Percentiles rank a stretch among this genome's conserved stretches.
These are phyloP conservation scores for Mormyrus proboscirostris DNA, from an alignment of 2,797 vertebrate species.

Conservation along the genomic window DNA sequence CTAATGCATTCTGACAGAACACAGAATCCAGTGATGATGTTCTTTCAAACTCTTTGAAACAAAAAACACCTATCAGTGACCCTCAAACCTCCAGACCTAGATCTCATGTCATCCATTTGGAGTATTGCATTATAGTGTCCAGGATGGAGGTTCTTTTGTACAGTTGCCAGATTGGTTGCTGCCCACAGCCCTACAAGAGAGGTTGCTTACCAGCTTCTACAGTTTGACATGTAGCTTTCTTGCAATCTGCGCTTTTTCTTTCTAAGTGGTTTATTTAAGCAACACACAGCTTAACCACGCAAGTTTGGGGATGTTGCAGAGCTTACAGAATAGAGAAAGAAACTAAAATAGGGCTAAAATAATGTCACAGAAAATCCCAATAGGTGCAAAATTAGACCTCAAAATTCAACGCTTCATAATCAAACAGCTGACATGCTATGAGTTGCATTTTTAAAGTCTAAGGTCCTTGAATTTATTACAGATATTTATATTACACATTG, in stretches of 20 bases:
- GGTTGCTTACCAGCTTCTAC: background rate
- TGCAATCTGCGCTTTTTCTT: background rate
- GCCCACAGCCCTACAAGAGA: background rate
- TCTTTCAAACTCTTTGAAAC: background rate
- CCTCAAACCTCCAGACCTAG: background rate
- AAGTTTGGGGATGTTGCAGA: background rate
- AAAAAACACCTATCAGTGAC: background rate
- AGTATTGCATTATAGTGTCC: background rate
- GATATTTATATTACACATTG: background rate
- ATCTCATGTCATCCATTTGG: background rate
- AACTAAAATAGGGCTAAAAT: background rate
- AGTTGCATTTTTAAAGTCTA: background rate
- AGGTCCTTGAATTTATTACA: background rate
- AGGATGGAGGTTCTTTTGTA: background rate
- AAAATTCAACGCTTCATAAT: background rate
- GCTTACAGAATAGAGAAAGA: background rate
- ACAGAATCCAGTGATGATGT: background rate
- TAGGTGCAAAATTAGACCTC: background rate
- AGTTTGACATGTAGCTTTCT: background rate
- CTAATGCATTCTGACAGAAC: background rate
- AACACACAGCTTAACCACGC: background rate
- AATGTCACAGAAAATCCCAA: background rate
- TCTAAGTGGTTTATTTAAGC: background rate
- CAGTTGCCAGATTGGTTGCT: background rate
- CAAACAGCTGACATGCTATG: background rate